Evolutionary conservation across 2,888 invertebrate genomes (phyloP).

Genomic region (Iselma pallidipennis): DNA sequence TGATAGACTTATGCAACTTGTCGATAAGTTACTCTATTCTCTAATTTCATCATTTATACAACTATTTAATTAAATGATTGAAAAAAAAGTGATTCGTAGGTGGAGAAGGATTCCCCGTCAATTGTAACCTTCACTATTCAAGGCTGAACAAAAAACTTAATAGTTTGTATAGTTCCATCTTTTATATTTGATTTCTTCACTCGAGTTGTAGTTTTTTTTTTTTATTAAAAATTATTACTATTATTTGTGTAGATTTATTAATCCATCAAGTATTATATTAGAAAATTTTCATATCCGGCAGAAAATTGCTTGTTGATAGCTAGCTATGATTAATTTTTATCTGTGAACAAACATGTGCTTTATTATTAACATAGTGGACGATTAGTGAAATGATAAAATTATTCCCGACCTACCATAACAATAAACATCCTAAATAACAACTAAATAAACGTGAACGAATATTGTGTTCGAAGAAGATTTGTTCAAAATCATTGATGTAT

Average conservation of each 20-base stretch:
- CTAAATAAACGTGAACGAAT: no score
- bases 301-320: not conserved
- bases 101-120: slow-evolving; percentile 21
- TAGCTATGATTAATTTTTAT: slow-evolving; percentile 21
- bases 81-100: slow-evolving; percentile 17
- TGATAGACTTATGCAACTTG: not conserved
- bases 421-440: not conserved
- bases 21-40: not conserved
- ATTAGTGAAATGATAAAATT: not conserved
- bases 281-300: not conserved
- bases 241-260: not conserved
- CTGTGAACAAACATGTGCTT: slow-evolving; percentile 23
- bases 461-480: no score
- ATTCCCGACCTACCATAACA: slow-evolving; percentile 1
- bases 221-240: no score
- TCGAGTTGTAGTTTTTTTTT: slow-evolving; percentile 9
- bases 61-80: not conserved
- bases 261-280: not conserved
- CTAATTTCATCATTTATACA: not conserved
- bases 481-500: no score
- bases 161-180: slow-evolving; percentile 16
- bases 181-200: no score
- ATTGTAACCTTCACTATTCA: slow-evolving; percentile 19
- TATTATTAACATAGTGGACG: slow-evolving; percentile 1
- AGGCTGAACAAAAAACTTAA: slow-evolving; percentile 17